A percentile compares a stretch with the other conserved stretches of the same genome.
These are phyloP conservation scores for Drosophila saltans DNA, from an alignment of 1,140 invertebrate species.

Conservation along the genomic window DNA sequence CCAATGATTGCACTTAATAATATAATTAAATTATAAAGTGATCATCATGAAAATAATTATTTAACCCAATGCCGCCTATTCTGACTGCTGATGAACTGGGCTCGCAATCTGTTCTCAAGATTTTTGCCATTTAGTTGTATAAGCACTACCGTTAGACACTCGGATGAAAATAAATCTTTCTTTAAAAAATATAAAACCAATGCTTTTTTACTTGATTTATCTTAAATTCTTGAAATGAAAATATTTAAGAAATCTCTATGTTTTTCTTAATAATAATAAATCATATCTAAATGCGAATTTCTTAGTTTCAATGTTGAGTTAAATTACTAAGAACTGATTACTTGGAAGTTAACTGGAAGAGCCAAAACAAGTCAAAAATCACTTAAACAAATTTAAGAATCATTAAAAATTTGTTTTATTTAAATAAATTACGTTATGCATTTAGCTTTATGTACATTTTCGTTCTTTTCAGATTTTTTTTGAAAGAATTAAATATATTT, in stretches of 20 bases:
- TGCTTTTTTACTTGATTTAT: background rate
- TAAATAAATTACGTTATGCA: too few species aligned
- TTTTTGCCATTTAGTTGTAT: conserved; percentile 30
- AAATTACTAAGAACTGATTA: too few species aligned
- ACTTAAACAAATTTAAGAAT: too few species aligned
- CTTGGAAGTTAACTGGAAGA: too few species aligned
- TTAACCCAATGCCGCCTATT: conserved; percentile 11
- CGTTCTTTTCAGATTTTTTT: background rate
- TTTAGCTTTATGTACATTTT: too few species aligned
- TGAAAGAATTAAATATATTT: background rate
- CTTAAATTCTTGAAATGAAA: too few species aligned
- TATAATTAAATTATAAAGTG: conserved; percentile 23
- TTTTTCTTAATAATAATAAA: too few species aligned
- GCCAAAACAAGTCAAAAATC: too few species aligned
- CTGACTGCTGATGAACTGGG: conserved; percentile 17
- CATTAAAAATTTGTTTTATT: too few species aligned
- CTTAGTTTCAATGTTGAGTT: too few species aligned
- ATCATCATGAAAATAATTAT: background rate
- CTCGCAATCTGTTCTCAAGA: conserved; percentile 26
- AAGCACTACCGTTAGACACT: conserved; percentile 16
- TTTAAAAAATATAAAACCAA: conserved; percentile 7
- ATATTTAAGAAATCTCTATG: too few species aligned
- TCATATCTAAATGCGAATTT: too few species aligned
- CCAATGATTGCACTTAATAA: conserved; percentile 79
- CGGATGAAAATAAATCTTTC: conserved; percentile 3